These are phyloP conservation scores for Grus americana DNA, from an alignment of 2,113 vertebrate genomes.

Conservation along the genomic window DNA sequence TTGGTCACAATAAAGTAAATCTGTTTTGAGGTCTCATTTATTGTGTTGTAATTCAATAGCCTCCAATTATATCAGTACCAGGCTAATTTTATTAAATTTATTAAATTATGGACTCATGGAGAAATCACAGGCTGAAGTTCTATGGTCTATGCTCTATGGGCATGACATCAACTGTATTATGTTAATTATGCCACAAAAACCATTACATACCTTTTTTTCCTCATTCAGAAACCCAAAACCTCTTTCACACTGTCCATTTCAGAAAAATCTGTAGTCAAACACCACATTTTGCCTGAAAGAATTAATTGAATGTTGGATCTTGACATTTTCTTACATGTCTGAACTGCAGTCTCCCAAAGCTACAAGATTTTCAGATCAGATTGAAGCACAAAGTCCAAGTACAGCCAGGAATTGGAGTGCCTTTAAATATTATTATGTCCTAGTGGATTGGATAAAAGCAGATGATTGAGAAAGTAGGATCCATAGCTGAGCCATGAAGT, in stretches of 20 bases:
- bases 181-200: background rate
- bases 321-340: background rate
- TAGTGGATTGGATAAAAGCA: background rate
- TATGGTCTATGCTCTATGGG: background rate
- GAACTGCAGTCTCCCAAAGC: background rate
- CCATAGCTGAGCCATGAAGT: background rate
- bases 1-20: constrained; percentile 28
- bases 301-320: background rate
- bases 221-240: background rate
- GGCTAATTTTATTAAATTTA: constrained; percentile 24
- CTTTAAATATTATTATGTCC: background rate
- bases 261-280: background rate
- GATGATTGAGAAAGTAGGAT: background rate
- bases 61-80: constrained; percentile 10
- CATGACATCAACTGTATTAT: background rate
- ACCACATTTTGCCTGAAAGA: background rate
- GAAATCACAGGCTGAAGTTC: constrained; percentile 15
- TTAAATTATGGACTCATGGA: constrained; percentile 20
- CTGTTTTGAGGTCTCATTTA: constrained; percentile 9
- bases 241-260: background rate
- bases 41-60: constrained; percentile 5
- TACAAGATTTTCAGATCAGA: background rate
- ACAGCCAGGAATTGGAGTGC: background rate
- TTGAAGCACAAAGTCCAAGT: background rate
- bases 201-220: background rate